Conservation (phyloP, 2,797 vertebrate species). For the Nannoperca australis region DNA sequence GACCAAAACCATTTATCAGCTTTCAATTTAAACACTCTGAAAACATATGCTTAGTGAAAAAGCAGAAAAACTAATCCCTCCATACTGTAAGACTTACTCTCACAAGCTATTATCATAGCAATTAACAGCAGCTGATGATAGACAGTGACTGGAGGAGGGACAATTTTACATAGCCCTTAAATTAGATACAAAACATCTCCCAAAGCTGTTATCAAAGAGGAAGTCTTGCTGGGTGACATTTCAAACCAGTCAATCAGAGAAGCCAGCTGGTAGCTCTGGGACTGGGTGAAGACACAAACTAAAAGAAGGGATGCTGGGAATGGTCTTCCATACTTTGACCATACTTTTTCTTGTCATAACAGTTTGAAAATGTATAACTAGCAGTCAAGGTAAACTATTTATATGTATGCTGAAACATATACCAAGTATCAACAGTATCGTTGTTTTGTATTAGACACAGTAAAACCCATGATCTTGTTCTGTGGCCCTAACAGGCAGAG, state of each 20-base stretch:
- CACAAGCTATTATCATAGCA: slow-evolving; percentile 15
- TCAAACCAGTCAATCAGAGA: slow-evolving; percentile 40
- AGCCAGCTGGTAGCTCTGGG: slow-evolving; percentile 39
- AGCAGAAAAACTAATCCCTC: not conserved
- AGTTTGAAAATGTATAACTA: not conserved
- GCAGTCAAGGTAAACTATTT: not conserved
- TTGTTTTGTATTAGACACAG: too few relatives aligned
- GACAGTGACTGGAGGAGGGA: slow-evolving; percentile 5
- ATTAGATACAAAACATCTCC: slow-evolving; percentile 67
- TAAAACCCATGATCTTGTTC: not conserved
- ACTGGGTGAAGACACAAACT: slow-evolving; percentile 6
- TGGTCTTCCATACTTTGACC: not conserved
- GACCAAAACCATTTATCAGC: not conserved
- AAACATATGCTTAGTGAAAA: not conserved
- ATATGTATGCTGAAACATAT: not conserved
- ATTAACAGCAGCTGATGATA: slow-evolving; percentile 32
- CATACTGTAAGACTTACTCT: not conserved
- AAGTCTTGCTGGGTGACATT: slow-evolving; percentile 57
- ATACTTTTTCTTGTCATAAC: not conserved
- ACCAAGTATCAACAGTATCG: not conserved
- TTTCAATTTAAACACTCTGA: slow-evolving; percentile 22
- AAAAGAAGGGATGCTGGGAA: not conserved
- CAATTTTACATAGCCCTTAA: slow-evolving; percentile 36
- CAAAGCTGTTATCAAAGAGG: slow-evolving; percentile 50
- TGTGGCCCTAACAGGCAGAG: not conserved